Evolutionary conservation across 2,888 invertebrate genomes (phyloP).

Genomic region (Laspeyria flexula): DNA sequence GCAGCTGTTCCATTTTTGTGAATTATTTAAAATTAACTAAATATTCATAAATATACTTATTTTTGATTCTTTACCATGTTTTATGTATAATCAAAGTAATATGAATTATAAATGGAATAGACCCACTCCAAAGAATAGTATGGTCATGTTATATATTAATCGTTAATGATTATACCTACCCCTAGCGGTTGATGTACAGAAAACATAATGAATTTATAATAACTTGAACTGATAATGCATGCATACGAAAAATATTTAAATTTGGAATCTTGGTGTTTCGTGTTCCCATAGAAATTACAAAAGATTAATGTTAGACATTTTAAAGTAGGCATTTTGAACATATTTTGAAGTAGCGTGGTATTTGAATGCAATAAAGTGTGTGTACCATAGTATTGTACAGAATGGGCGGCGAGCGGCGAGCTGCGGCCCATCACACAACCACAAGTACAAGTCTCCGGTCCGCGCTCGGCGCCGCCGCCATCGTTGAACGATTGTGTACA

Average conservation of each 20-base stretch:
- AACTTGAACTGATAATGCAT: conserved; percentile 46
- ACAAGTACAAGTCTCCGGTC: background rate
- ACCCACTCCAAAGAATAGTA: background rate
- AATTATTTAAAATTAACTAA: background rate
- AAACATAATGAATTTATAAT: conserved; percentile 45
- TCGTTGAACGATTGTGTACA: conserved; percentile 40
- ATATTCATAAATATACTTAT: background rate
- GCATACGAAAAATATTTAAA: conserved; percentile 40
- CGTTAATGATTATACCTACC: conserved; percentile 22
- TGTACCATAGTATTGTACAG: conserved; percentile 50
- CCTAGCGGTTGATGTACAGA: conserved; percentile 42
- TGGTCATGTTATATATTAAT: conserved; percentile 19
- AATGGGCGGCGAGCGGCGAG: conserved; percentile 9
- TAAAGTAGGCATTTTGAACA: conserved; percentile 76
- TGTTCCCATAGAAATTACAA: conserved; percentile 64
- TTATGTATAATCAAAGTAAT: background rate
- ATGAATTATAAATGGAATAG: background rate
- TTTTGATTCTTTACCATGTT: background rate
- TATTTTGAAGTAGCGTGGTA: conserved; percentile 77
- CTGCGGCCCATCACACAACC: background rate
- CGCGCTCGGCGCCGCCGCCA: background rate
- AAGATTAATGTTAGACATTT: conserved; percentile 56
- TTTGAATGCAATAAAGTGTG: conserved; percentile 78
- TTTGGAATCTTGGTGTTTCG: conserved; percentile 64
- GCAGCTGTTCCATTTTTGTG: background rate